Evolutionary conservation across 2,888 invertebrate genomes (phyloP).

Genomic region (Aspidiotus destructor): DNA sequence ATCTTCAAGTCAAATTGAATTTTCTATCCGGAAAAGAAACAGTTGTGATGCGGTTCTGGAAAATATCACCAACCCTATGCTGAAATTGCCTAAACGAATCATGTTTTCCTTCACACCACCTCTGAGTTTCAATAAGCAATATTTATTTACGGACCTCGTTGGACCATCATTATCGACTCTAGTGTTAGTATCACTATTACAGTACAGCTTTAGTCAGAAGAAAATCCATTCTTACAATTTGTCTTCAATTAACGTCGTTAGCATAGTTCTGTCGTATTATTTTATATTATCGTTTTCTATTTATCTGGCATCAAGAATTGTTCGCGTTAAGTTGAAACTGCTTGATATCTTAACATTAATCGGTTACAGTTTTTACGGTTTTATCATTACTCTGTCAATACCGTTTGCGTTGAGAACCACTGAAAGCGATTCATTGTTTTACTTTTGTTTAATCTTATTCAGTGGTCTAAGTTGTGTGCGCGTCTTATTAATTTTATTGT

Average conservation of each 20-base stretch:
- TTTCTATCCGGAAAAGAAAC: slow-evolving; percentile 17
- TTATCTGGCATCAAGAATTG: slow-evolving; percentile 17
- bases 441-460: slow-evolving; percentile 44
- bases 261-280: slow-evolving; percentile 23
- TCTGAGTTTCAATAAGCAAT: slow-evolving; percentile 39
- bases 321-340: slow-evolving; percentile 22
- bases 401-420: slow-evolving; percentile 43
- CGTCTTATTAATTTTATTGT: slow-evolving; percentile 44
- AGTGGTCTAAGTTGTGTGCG: slow-evolving; percentile 46
- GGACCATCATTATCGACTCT: slow-evolving; percentile 44
- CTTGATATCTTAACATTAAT: slow-evolving; percentile 40
- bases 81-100: slow-evolving; percentile 42
- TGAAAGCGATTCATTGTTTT: slow-evolving; percentile 45
- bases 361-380: slow-evolving; percentile 47
- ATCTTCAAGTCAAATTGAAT: slow-evolving; percentile 16
- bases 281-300: slow-evolving; percentile 18
- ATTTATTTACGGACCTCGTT: slow-evolving; percentile 44
- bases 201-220: slow-evolving; percentile 26
- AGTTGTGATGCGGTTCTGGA: slow-evolving; percentile 17
- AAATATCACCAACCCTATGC: slow-evolving; percentile 36
- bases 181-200: slow-evolving; percentile 40
- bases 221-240: slow-evolving; percentile 1
- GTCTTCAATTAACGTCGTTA: slow-evolving; percentile 10
- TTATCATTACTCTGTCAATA: slow-evolving; percentile 43
- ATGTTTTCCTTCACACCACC: slow-evolving; percentile 44